These are phyloP conservation scores for Gobio gobio DNA, from an alignment of 2,113 vertebrate genomes.

Conservation along the genomic window DNA sequence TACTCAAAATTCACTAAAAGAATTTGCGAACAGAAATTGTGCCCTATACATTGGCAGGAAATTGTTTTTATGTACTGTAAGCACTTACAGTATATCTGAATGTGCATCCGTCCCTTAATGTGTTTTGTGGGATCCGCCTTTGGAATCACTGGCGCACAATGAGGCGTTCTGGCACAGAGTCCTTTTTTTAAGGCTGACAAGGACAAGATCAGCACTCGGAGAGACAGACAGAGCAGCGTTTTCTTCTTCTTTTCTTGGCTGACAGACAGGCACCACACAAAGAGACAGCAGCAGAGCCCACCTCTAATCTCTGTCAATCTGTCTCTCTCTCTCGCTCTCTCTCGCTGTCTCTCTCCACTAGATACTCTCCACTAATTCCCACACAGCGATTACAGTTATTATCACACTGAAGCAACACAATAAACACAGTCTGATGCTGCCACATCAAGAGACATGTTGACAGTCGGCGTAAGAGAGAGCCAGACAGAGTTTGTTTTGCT, in stretches of 20 bases:
- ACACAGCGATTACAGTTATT: slow-evolving; percentile 43
- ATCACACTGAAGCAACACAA: slow-evolving; percentile 46
- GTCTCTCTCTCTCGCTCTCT: slow-evolving; percentile 29
- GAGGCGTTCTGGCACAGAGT: slow-evolving; percentile 57
- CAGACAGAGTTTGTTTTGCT: slow-evolving; percentile 40
- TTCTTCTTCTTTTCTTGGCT: slow-evolving; percentile 47
- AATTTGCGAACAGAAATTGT: not conserved
- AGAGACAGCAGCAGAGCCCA: slow-evolving; percentile 52
- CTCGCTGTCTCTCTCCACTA: slow-evolving; percentile 15
- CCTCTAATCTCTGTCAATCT: slow-evolving; percentile 58
- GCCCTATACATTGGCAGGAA: not conserved
- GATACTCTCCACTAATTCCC: slow-evolving; percentile 45
- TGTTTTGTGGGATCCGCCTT: slow-evolving; percentile 41
- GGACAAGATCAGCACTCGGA: slow-evolving; percentile 52
- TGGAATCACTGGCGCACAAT: slow-evolving; percentile 49
- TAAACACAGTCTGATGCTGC: slow-evolving; percentile 45
- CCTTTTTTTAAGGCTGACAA: slow-evolving; percentile 59
- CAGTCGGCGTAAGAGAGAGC: slow-evolving; percentile 40
- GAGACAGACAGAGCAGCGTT: slow-evolving; percentile 36
- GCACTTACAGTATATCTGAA: slow-evolving; percentile 34
- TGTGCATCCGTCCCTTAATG: not conserved
- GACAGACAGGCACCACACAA: slow-evolving; percentile 61
- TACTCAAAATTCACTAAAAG: not conserved
- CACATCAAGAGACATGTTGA: slow-evolving; percentile 44
- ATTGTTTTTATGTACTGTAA: slow-evolving; percentile 22